Conservation (phyloP, 2,113 vertebrate species). For the Agapornis roseicollis region DNA sequence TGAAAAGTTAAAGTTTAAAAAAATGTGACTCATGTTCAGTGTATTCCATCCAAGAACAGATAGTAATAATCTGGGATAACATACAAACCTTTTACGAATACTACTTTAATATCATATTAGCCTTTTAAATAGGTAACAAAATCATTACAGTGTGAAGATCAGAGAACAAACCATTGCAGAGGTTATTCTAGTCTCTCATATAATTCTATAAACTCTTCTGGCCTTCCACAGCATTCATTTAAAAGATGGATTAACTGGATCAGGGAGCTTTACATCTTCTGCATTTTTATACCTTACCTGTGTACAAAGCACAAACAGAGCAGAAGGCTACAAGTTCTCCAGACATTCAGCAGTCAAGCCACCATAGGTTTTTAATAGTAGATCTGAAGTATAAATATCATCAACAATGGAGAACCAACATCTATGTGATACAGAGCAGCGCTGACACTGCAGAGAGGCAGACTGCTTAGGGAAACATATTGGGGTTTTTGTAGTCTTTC, state of each 20-base stretch:
- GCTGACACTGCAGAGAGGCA: background rate
- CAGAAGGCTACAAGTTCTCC: background rate
- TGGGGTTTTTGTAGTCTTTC: background rate
- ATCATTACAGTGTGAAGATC: background rate
- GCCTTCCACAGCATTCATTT: background rate
- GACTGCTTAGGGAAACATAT: fast-evolving
- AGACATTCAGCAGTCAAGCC: background rate
- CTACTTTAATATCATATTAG: background rate
- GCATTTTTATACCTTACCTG: background rate
- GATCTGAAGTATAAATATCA: background rate
- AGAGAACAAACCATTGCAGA: background rate
- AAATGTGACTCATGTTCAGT: background rate
- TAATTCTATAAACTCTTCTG: background rate
- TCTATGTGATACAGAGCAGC: background rate
- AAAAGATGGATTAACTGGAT: background rate
- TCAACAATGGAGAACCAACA: background rate
- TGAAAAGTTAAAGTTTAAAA: background rate
- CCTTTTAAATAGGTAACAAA: background rate
- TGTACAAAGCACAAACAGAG: background rate
- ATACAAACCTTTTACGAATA: background rate
- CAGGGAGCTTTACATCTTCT: background rate
- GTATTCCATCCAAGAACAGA: background rate
- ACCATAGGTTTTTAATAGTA: background rate
- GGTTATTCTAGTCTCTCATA: background rate
- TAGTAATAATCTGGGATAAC: background rate